phyloP scores from a whole-genome alignment of 2,113 vertebrate genomes.

The Eurypyga helias region DNA sequence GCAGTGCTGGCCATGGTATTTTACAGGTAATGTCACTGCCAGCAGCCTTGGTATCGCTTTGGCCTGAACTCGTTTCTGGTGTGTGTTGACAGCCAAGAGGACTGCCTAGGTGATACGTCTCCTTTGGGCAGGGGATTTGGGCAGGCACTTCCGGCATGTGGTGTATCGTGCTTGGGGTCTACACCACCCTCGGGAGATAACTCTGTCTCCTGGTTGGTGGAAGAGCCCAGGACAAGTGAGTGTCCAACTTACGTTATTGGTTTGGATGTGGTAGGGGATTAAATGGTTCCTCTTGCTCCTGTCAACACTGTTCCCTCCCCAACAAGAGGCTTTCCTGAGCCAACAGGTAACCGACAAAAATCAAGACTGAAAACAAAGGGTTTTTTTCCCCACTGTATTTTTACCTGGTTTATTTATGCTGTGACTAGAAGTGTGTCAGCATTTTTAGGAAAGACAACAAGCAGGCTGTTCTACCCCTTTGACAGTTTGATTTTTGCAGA shows the following conservation, averaged over 20 bases:
- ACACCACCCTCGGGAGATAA: neutral
- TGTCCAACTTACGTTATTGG: accelerated
- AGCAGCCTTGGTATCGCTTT: neutral
- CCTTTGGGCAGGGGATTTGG: neutral
- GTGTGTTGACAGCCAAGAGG: neutral
- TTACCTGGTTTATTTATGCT: slow-evolving; percentile 51
- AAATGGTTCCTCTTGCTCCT: neutral
- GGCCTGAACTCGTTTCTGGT: neutral
- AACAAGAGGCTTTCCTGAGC: accelerated
- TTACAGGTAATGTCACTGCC: neutral
- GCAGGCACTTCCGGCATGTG: accelerated
- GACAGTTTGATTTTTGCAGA: slow-evolving; percentile 17
- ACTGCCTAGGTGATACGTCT: neutral
- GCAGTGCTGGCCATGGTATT: neutral
- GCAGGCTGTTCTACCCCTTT: neutral
- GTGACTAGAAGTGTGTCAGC: slow-evolving; percentile 9
- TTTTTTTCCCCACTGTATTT: neutral
- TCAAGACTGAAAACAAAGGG: neutral
- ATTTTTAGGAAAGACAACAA: slow-evolving; percentile 29
- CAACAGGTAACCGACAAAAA: neutral
- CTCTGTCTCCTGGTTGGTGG: neutral
- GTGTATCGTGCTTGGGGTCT: neutral
- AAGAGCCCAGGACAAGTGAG: neutral
- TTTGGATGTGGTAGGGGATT: neutral
- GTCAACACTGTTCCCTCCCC: neutral